These are phyloP conservation scores for Engystomops pustulosus DNA, from an alignment of 2,113 vertebrate species.

Conservation along the genomic window DNA sequence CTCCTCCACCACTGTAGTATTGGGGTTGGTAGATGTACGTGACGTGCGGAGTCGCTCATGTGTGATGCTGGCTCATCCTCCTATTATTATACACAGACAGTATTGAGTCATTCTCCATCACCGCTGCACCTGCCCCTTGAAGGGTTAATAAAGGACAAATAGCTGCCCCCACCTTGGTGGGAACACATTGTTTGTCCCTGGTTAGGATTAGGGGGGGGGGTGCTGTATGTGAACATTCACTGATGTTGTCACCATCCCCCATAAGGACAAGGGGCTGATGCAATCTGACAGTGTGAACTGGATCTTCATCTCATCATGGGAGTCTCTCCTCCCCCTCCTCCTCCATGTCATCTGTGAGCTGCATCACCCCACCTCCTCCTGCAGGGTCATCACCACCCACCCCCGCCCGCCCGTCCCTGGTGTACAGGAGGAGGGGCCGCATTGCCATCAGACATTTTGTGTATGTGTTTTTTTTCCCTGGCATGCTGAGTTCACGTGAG, in stretches of 20 bases:
- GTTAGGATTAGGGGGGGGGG: neutral
- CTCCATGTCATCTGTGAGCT: neutral
- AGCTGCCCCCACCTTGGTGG: neutral
- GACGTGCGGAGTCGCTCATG: too few species aligned
- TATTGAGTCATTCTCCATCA: neutral
- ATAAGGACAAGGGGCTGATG: constrained; percentile 37
- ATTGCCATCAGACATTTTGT: constrained; percentile 51
- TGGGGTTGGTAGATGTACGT: too few species aligned
- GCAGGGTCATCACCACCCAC: constrained; percentile 15
- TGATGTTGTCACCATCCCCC: neutral
- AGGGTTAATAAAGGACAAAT: neutral
- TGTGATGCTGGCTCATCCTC: too few species aligned
- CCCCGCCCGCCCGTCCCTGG: constrained; percentile 23
- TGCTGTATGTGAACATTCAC: neutral
- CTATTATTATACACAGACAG: too few species aligned
- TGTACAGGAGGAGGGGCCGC: constrained; percentile 51
- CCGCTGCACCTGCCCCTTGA: neutral
- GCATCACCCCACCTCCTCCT: neutral
- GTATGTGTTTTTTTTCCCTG: constrained; percentile 14
- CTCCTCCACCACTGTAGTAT: too few species aligned
- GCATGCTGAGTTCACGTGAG: constrained; percentile 51
- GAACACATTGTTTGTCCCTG: neutral
- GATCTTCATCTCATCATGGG: constrained; percentile 11
- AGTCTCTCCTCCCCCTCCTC: neutral
- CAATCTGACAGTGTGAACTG: constrained; percentile 41